Evolutionary conservation across 2,888 invertebrate species (phyloP).

Genomic region (Acleris cristana): DNA sequence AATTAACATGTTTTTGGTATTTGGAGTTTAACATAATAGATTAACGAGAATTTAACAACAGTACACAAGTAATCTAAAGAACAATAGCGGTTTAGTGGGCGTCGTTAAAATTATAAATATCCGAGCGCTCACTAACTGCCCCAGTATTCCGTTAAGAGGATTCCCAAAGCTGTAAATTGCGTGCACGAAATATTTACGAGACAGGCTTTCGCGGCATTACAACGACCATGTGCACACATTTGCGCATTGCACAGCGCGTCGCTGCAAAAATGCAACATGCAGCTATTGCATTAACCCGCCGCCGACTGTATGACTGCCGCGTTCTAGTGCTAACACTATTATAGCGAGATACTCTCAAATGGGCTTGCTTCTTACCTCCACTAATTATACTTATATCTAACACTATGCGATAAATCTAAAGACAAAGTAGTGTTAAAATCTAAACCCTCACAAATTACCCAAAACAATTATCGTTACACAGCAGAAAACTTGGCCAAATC

Average conservation of each 20-base stretch:
- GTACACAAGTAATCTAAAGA: constrained; percentile 54
- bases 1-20: too few relatives aligned
- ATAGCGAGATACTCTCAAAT: constrained; percentile 6
- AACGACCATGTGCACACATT: constrained; percentile 71
- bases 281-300: constrained; percentile 42
- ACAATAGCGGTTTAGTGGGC: constrained; percentile 62
- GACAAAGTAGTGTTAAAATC: too few relatives aligned
- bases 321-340: constrained; percentile 31
- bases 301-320: constrained; percentile 32
- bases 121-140: constrained; percentile 74
- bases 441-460: too few relatives aligned
- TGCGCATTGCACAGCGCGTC: constrained; percentile 56
- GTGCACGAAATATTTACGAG: constrained; percentile 81
- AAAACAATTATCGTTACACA: background rate
- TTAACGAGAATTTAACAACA: constrained; percentile 33
- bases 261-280: constrained; percentile 72
- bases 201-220: constrained; percentile 78
- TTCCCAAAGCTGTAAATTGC: constrained; percentile 81
- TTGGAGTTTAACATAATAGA: constrained; percentile 6
- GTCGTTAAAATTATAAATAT: constrained; percentile 73
- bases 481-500: constrained; percentile 30
- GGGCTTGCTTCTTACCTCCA: background rate
- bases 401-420: too few relatives aligned
- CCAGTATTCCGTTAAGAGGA: constrained; percentile 80
- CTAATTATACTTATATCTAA: too few relatives aligned